A percentile compares a stretch with the other conserved stretches of the same genome.
These are phyloP conservation scores for Barypeithes pellucidus DNA, from an alignment of 2,888 invertebrate genomes.

Conservation along the genomic window DNA sequence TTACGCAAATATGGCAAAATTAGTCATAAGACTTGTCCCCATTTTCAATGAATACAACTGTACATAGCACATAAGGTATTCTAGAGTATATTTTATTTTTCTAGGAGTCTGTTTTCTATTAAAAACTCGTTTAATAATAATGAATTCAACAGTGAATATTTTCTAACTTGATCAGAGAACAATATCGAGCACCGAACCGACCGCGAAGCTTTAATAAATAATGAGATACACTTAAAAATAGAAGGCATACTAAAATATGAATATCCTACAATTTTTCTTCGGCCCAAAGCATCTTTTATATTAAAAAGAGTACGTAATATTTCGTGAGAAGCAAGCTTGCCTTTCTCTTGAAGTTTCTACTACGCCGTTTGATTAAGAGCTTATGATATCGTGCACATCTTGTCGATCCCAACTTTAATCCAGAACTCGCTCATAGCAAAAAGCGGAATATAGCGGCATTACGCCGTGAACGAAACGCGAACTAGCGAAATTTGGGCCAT, in stretches of 20 bases:
- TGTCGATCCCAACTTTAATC: constrained; percentile 41
- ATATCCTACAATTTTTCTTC: constrained; percentile 32
- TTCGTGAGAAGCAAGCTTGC: constrained; percentile 32
- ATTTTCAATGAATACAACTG: too few relatives aligned
- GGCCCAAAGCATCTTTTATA: constrained; percentile 34
- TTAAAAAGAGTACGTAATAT: constrained; percentile 40
- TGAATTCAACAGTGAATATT: constrained; percentile 1
- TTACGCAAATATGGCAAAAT: too few relatives aligned
- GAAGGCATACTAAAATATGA: constrained; percentile 25
- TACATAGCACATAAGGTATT: too few relatives aligned
- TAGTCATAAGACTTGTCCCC: too few relatives aligned
- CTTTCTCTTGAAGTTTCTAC: constrained; percentile 40
- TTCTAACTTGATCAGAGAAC: constrained; percentile 18
- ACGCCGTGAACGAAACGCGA: constrained; percentile 36
- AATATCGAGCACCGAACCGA: constrained; percentile 5
- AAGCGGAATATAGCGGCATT: constrained; percentile 30
- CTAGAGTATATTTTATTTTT: too few relatives aligned
- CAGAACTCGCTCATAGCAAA: constrained; percentile 28
- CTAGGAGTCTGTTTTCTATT: too few relatives aligned
- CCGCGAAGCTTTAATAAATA: constrained; percentile 27
- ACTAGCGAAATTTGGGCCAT: constrained; percentile 27
- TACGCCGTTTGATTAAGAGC: constrained; percentile 41
- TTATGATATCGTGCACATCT: constrained; percentile 44
- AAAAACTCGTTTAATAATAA: too few relatives aligned
- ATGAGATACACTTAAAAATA: constrained; percentile 26